These are phyloP conservation scores for Micrastur ruficollis DNA, from an alignment of 2,797 vertebrate species.

Conservation along the genomic window DNA sequence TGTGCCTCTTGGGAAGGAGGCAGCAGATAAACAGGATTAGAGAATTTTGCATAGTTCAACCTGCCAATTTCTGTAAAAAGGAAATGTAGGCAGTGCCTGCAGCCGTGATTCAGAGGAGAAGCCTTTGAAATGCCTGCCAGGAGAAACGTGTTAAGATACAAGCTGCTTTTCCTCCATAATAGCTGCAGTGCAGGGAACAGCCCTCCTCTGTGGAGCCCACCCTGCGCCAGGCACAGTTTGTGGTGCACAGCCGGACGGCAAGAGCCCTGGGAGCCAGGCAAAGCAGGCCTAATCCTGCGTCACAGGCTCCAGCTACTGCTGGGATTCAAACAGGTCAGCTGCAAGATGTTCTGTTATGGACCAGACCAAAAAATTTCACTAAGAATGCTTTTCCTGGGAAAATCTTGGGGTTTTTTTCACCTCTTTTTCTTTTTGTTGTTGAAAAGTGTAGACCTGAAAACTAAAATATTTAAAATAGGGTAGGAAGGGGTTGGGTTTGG, in stretches of 20 bases:
- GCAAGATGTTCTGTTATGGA: not conserved
- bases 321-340: not conserved
- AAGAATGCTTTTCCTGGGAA: not conserved
- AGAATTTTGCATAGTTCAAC: conserved; percentile 29
- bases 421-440: not conserved
- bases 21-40: conserved; percentile 57
- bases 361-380: not conserved
- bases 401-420: not conserved
- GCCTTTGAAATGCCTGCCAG: conserved; percentile 58
- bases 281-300: not conserved
- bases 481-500: not conserved
- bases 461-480: not conserved
- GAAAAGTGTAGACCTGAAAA: not conserved
- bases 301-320: not conserved
- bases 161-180: not conserved
- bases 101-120: conserved; percentile 25
- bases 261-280: not conserved
- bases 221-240: not conserved
- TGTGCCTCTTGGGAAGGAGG: not conserved
- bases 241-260: fast-evolving
- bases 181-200: not conserved
- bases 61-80: conserved; percentile 29
- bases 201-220: not conserved
- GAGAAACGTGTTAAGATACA: not conserved
- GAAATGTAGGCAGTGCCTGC: conserved; percentile 47